Base-by-base conservation (phyloP, 2,113 vertebrate species). In the Phainopepla nitens region DNA sequence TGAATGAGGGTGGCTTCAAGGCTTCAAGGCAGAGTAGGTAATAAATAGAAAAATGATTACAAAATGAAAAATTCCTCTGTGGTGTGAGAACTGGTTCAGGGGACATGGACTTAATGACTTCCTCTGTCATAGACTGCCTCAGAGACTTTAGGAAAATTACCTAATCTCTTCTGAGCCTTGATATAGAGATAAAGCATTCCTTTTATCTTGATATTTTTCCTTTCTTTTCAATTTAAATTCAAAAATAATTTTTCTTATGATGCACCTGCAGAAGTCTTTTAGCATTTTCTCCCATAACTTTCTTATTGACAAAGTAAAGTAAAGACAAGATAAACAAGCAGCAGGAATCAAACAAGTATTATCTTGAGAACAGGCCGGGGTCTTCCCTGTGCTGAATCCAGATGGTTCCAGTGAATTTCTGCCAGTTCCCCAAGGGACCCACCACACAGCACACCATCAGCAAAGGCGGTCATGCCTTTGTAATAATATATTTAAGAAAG, bases 41-140 rank as follows among this genome's bases (percentile, higher is more conserved):
- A 95, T 95, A 96, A 94, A 94, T 93, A 94, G 56, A 90, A 93
- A 95, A 94, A 93, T 82, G 8, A 85, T 86, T 96, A 80, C 68
- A 90, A 93, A 95, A 93, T 90, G 66, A 69, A 94, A 94, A 92
- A 51, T 91, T 88, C 56, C 49, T 94, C 87, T 90, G 23, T 78
- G 71, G 80, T 86, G 60, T 82, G 76, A 88, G 54, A 93, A 77
- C 44, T 76, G 42, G 58, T 94, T 86, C 42, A 73, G 82, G 71
- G 79, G 71, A 91, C 62, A 44, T 49, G 35, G 29, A 3, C 44
- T 95, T 94, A 93, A 96, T 94, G 79, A 93, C 71, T 88, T 88
- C 70, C 14, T 96, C 90, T 83, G 54, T 91, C 90, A 93, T 10
- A 83, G 73, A 72, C 88, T 39, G 90, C 82, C 95, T 94, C 79